Conservation (phyloP, 2,888 invertebrate species). For the Omphaloscelis lunosa region DNA sequence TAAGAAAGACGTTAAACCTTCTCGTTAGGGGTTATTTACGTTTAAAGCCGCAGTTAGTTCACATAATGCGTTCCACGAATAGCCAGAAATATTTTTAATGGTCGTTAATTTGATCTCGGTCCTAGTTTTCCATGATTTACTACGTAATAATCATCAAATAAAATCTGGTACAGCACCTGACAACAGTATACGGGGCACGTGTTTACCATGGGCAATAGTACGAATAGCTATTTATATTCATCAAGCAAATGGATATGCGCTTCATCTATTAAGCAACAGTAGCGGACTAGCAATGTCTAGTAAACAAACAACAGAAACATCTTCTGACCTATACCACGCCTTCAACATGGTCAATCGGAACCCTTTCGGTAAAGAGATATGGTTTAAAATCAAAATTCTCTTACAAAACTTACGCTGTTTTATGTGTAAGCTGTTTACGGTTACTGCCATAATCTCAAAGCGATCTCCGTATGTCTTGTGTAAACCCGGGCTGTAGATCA, state of each 20-base stretch:
- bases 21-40: conserved; percentile 62
- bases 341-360: conserved; percentile 40
- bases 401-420: conserved; percentile 57
- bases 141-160: conserved; percentile 72
- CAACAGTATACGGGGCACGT: conserved; percentile 72
- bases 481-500: conserved; percentile 70
- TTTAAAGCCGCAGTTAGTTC: conserved; percentile 43
- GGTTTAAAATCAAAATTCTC: conserved; percentile 66
- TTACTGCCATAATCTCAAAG: conserved; percentile 76
- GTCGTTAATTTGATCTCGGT: conserved; percentile 68
- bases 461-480: conserved; percentile 72
- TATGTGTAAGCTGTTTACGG: conserved; percentile 55
- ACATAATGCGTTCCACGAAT: conserved; percentile 66
- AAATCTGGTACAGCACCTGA: conserved; percentile 76
- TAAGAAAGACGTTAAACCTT: conserved; percentile 53
- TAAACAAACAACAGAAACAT: conserved; percentile 75
- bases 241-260: conserved; percentile 74
- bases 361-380: conserved; percentile 60
- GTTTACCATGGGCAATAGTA: conserved; percentile 76
- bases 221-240: conserved; percentile 80
- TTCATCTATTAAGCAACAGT: conserved; percentile 84
- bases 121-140: conserved; percentile 71
- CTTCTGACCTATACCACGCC: conserved; percentile 59
- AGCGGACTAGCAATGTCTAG: conserved; percentile 79
- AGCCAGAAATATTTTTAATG: conserved; percentile 69